Evolutionary conservation across 2,797 vertebrate species (phyloP).

Genomic region (Epinephelus awoara): DNA sequence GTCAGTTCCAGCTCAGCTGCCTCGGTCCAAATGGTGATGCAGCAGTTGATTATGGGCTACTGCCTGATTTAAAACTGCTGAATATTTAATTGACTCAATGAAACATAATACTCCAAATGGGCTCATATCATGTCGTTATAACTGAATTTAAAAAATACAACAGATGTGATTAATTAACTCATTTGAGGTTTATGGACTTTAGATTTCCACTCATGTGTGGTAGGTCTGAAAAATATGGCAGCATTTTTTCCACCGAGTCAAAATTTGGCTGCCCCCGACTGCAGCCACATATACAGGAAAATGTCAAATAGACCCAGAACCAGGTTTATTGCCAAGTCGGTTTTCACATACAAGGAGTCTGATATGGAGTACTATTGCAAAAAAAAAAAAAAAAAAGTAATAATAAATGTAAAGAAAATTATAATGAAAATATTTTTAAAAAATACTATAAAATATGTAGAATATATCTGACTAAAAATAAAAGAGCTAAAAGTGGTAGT

Average conservation of each 20-base stretch:
- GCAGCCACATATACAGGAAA: constrained; percentile 29
- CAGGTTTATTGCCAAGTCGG: too few species aligned
- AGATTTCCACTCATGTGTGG: constrained; percentile 11
- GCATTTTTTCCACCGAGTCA: constrained; percentile 25
- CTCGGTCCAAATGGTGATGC: constrained; percentile 62
- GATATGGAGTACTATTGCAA: too few species aligned
- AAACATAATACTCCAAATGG: constrained; percentile 60
- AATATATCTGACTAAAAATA: too few species aligned
- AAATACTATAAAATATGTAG: too few species aligned
- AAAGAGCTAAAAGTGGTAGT: too few species aligned
- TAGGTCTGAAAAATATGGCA: constrained; percentile 16
- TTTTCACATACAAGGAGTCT: too few species aligned
- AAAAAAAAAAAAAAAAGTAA: too few species aligned
- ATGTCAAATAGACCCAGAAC: constrained; percentile 23
- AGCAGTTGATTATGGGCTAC: constrained; percentile 66
- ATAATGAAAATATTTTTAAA: too few species aligned
- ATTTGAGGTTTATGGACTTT: constrained; percentile 41
- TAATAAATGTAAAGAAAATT: too few species aligned
- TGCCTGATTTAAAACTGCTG: constrained; percentile 67
- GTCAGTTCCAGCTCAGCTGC: constrained; percentile 63
- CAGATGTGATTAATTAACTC: constrained; percentile 63
- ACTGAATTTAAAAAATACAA: constrained; percentile 39
- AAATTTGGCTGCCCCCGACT: constrained; percentile 42
- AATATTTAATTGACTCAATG: constrained; percentile 64
- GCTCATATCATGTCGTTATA: constrained; percentile 47